Base-by-base conservation (phyloP, 2,888 invertebrate species). In the Phragmatobia fuliginosa region DNA sequence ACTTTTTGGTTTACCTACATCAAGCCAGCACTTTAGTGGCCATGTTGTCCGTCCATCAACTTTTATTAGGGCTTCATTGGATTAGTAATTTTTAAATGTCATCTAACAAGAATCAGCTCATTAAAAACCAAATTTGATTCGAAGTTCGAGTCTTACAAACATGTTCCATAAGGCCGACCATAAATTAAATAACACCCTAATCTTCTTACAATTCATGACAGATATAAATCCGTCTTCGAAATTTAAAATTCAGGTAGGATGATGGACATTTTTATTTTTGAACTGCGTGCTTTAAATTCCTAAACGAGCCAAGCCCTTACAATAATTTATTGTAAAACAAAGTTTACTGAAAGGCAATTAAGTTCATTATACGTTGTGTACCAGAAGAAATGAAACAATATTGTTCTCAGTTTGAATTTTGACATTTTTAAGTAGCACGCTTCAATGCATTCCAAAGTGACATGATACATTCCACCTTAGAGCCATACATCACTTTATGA, bases 381-480 rank as follows among this genome's bases (percentile, higher is more conserved):
- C 32, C 0, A 0, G 63, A 31, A 7, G 0, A 32, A 45, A 68
- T 73, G 70, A 70, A 71, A 69, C 62, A 45, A 58, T 63, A 71
- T 67, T 77, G 52, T 33, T 66, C 56, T 66, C 36, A 8, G 62
- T 68, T 68, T 21, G 10, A 41, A 58, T 65, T 49, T 76, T 52
- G 49, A 66, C 70, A 75, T 65, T 76, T 78, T 76, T 65, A 75
- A 75, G 73, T 66, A 73, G 76, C 75, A 25, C 70, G 64, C 49
- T 62, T 76, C 68, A 67, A 71, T 76, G 77, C 81, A 82, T 81
- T 80, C 81, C 81, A 63, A 71, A 61, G 75, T 72, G 81, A 72
- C 79, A 67, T 75, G 74, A 74, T 77, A 72, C 75, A 77, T 82
- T 80, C 81, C 77, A 65, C 18, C 31, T 67, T 70, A 65, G 49